These are phyloP conservation scores for Phyllotis vaccarum DNA, from an alignment of 2,797 vertebrate species.

Conservation along the genomic window DNA sequence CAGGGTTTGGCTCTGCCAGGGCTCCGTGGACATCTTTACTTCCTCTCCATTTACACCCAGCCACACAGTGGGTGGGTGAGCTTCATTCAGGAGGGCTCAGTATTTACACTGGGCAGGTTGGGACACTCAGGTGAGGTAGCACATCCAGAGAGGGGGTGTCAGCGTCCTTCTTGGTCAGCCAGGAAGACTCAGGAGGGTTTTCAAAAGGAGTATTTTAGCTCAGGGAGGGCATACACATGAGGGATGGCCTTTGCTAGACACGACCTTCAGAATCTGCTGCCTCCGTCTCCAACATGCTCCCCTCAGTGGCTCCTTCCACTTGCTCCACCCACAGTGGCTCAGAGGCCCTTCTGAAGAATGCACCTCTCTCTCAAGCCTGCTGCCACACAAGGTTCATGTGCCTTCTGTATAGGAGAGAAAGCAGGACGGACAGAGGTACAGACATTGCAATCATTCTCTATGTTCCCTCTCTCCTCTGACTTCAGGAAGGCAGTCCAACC, in stretches of 20 bases:
- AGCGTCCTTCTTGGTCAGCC: not conserved
- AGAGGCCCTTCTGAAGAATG: not conserved
- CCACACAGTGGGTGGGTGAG: fast-evolving
- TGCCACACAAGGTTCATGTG: too few relatives aligned
- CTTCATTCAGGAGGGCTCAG: not conserved
- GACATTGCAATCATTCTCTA: not conserved
- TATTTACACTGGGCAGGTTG: not conserved
- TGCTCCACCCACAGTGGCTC: not conserved
- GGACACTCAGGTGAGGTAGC: not conserved
- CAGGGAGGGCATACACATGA: too few relatives aligned
- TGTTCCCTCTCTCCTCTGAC: not conserved
- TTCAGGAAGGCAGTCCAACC: not conserved
- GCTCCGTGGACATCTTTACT: not conserved
- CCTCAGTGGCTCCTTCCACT: not conserved
- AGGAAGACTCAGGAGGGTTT: not conserved
- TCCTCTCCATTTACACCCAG: not conserved
- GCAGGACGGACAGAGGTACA: not conserved
- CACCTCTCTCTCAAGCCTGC: not conserved
- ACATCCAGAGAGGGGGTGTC: not conserved
- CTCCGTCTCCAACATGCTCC: too few relatives aligned
- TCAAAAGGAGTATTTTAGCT: not conserved
- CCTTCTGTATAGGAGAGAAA: not conserved
- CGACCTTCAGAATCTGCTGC: not conserved
- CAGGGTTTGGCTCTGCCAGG: not conserved
- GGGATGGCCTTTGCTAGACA: not conserved